Evolutionary conservation across 2,888 invertebrate species (phyloP), one percentile per base, ranked within the genome.

Genomic region (Coecobrya sp.): DNA sequence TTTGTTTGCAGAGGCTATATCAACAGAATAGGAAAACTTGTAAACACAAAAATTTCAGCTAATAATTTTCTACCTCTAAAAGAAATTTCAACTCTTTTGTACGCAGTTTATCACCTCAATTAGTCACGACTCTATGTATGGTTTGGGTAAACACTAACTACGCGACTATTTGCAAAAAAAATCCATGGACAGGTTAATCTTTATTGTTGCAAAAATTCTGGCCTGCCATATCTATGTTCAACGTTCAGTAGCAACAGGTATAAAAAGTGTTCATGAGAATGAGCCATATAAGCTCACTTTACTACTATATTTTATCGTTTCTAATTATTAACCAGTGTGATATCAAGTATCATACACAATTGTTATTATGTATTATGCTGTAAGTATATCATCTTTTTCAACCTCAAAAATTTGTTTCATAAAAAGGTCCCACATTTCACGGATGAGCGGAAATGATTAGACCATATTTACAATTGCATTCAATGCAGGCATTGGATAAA

Each of bases 391-490:
- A 76, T 76, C 76, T 49, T 49, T 10, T 3, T n/a, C 7, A 65
- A 25, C 11, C 25, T 27, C 27, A 13, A 25, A 27, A 30, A 42
- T 45, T 73, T 73, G n/a, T 25, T 76, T 45, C 25, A 25, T 30
- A 76, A 49, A 76, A 70, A 84, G 81, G 65, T 85, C 76, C 86
- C 68, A 86, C 10, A 91, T 91, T 86, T 73, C 86, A 91, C 36
- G 86, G 91, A 79, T 86, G 91, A 91, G 73, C 86, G 86, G 91
- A 82, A 19, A 45, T 55, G 82, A 79, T 87, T 87, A 76, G 22
- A 62, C 25, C 30, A 89, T 45, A 81, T 19, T 76, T 52, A 3
- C 19, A 65, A 88, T 30, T 19, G 76, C 45, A 22, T 27, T 45
- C 45, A 45, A 30, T 49, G 10, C 65, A 84, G 45, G 59, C 36